Percentiles rank a stretch among this genome's conserved stretches.
Conservation (phyloP, 1,140 invertebrate species). For the Tetramorium alpestre region DNA sequence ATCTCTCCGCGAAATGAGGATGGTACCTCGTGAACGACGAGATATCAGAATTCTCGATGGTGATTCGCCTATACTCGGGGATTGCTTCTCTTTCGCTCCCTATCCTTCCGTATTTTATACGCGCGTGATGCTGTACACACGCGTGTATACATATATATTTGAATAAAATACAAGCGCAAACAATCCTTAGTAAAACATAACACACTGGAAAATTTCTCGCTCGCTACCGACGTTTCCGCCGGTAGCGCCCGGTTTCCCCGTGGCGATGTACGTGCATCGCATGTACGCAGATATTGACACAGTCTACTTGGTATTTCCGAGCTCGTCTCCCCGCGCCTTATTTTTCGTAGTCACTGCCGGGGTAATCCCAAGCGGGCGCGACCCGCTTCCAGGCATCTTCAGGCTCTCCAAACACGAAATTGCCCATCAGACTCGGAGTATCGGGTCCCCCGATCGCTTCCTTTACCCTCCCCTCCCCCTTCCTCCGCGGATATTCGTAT, state of each 20-base stretch:
- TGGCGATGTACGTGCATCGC: constrained; percentile 37
- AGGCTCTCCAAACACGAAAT: constrained; percentile 43
- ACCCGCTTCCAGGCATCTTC: constrained; percentile 3
- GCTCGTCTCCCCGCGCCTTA: constrained; percentile 2
- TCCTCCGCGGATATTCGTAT: constrained; percentile 11
- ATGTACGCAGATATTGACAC: constrained; percentile 44
- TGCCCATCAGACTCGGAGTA: constrained; percentile 13
- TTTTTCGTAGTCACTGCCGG: constrained; percentile 38
- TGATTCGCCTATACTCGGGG: background rate
- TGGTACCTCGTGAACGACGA: background rate
- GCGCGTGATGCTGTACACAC: constrained; percentile 15
- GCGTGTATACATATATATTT: constrained; percentile 35
- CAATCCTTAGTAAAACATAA: constrained; percentile 63
- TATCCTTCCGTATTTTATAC: background rate
- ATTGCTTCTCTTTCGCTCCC: background rate
- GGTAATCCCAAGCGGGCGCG: background rate
- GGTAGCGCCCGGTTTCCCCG: constrained; percentile 10
- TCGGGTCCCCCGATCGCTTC: background rate
- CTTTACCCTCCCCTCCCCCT: too few species aligned
- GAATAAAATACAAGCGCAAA: constrained; percentile 58
- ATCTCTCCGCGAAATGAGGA: background rate
- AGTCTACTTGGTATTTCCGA: constrained; percentile 48
- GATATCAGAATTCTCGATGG: constrained; percentile 33
- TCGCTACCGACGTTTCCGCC: background rate
- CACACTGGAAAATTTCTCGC: constrained; percentile 50